Conservation (phyloP, 2,888 invertebrate genomes). For the Heliconius sara region DNA sequence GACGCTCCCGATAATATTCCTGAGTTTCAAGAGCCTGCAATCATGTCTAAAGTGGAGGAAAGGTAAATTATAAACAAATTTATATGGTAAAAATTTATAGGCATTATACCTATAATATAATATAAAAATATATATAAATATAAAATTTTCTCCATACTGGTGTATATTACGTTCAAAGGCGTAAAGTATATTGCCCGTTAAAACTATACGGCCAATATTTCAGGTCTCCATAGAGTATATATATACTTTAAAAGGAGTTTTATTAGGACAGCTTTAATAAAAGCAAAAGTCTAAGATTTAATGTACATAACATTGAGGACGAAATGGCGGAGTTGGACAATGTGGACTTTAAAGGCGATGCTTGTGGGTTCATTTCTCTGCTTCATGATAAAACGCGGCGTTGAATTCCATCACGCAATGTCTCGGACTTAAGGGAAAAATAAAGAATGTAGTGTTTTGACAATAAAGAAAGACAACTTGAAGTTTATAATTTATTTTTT, state of each 20-base stretch:
- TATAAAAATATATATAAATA: no score
- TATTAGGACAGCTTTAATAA: slow-evolving; percentile 38
- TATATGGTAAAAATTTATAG: background rate
- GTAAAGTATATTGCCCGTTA: slow-evolving; percentile 33
- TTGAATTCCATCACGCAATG: background rate
- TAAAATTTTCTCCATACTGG: background rate
- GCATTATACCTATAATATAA: background rate
- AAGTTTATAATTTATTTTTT: background rate
- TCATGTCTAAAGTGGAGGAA: slow-evolving; percentile 64
- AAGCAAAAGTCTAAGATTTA: background rate
- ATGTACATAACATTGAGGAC: background rate
- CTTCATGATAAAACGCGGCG: background rate
- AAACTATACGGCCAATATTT: slow-evolving; percentile 45
- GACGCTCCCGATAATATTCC: slow-evolving; percentile 62
- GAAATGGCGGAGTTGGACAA: no score
- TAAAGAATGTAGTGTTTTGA: background rate
- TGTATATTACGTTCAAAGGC: slow-evolving; percentile 14
- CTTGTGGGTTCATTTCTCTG: background rate
- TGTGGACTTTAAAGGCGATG: no score
- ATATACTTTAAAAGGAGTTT: slow-evolving; percentile 45
- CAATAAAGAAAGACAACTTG: background rate
- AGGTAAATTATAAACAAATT: slow-evolving; percentile 55
- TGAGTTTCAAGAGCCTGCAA: slow-evolving; percentile 61
- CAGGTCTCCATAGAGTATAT: slow-evolving; percentile 35
- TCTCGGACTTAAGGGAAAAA: background rate